A percentile compares a stretch with the other conserved stretches of the same genome.
Evolutionary conservation across 2,888 invertebrate genomes (phyloP).

Genomic region (Netelia fuscicornis): DNA sequence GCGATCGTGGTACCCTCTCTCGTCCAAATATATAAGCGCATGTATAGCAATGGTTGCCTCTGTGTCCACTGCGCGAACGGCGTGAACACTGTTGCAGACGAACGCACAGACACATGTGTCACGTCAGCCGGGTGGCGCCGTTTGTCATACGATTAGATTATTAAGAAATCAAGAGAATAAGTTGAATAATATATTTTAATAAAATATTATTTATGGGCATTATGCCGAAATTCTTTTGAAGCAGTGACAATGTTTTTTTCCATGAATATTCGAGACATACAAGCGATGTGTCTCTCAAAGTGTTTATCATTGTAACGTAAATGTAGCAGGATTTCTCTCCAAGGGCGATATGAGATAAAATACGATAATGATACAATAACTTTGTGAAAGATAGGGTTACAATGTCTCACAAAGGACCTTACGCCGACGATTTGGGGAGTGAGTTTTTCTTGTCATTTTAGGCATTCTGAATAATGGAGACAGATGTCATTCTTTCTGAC

Average conservation of each 20-base stretch:
- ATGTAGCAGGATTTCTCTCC: neutral
- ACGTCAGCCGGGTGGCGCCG: conserved; percentile 7
- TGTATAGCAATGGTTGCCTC: neutral
- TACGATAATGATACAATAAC: neutral
- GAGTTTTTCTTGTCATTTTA: conserved; percentile 11
- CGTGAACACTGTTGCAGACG: neutral
- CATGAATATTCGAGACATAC: neutral
- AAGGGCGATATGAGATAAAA: conserved; percentile 1
- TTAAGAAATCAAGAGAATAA: neutral
- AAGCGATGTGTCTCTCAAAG: neutral
- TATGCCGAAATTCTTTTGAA: conserved; percentile 1
- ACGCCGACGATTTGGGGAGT: conserved; percentile 31
- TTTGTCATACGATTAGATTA: neutral
- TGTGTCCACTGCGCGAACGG: neutral
- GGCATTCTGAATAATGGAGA: neutral
- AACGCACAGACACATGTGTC: neutral
- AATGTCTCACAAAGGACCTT: conserved; percentile 52
- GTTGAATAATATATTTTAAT: neutral
- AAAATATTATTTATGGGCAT: neutral
- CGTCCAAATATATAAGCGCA: neutral
- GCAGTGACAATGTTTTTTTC: neutral
- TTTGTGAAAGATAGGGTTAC: neutral
- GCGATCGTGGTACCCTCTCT: conserved; percentile 7
- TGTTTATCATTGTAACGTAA: conserved; percentile 10
- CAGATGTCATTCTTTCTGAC: neutral